Percentiles rank a stretch among this genome's conserved stretches.
Conservation (phyloP, 2,113 vertebrate genomes). For the Crotophaga sulcirostris region DNA sequence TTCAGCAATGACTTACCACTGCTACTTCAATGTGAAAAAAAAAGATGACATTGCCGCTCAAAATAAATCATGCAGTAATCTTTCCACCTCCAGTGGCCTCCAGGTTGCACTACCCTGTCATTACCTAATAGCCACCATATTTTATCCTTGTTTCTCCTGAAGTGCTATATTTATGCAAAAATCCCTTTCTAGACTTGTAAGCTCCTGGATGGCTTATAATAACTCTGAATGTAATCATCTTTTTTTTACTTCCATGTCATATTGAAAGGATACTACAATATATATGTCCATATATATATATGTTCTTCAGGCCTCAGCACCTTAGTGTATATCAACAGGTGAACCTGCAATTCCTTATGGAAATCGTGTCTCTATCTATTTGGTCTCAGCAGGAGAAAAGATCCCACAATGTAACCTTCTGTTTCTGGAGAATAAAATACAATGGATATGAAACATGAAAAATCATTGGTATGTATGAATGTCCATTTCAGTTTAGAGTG, state of each 20-base stretch:
- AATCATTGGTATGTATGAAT: neutral
- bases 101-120: neutral
- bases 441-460: neutral
- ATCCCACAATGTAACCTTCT: neutral
- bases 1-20: neutral
- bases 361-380: neutral
- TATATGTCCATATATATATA: too few relatives aligned
- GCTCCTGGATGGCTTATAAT: neutral
- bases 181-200: neutral
- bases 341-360: neutral
- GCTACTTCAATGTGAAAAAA: neutral
- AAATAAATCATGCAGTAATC: neutral
- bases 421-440: neutral
- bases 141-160: neutral
- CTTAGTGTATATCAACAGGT: fast-evolving
- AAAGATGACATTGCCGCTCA: neutral
- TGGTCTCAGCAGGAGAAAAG: neutral
- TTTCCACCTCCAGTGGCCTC: neutral
- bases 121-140: neutral
- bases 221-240: neutral
- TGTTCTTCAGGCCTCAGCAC: neutral
- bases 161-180: neutral
- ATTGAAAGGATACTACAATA: neutral
- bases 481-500: neutral
- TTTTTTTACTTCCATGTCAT: neutral